phyloP scores from a whole-genome alignment of 2,888 invertebrate genomes.

The Troides aeacus region DNA sequence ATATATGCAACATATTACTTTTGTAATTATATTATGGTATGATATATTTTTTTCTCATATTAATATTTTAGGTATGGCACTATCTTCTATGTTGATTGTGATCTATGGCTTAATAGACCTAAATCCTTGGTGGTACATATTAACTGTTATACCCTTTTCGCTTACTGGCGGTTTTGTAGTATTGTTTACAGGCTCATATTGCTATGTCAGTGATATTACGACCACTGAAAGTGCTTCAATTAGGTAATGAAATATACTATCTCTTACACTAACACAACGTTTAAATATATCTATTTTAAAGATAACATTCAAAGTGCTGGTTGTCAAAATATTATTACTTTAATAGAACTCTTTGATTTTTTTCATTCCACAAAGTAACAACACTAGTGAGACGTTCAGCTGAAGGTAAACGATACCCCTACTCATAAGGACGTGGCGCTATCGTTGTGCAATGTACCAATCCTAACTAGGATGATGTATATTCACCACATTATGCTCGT shows the following conservation, averaged over 20 bases:
- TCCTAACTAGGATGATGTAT: too few relatives aligned
- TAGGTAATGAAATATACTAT: slow-evolving; percentile 59
- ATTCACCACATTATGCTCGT: too few relatives aligned
- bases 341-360: too few relatives aligned
- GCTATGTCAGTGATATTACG: slow-evolving; percentile 84
- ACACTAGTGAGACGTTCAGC: too few relatives aligned
- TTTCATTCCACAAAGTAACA: too few relatives aligned
- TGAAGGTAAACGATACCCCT: too few relatives aligned
- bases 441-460: too few relatives aligned
- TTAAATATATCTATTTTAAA: neutral
- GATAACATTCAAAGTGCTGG: neutral
- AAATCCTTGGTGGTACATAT: slow-evolving; percentile 75
- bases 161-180: slow-evolving; percentile 82
- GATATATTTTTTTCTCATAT: slow-evolving; percentile 1
- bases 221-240: slow-evolving; percentile 79
- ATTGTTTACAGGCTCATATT: slow-evolving; percentile 81
- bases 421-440: too few relatives aligned
- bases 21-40: neutral
- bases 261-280: neutral
- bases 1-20: neutral
- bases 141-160: slow-evolving; percentile 78
- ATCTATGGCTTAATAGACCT: slow-evolving; percentile 57
- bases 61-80: slow-evolving; percentile 55
- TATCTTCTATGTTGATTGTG: slow-evolving; percentile 54
- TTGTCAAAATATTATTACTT: neutral